phyloP scores from a whole-genome alignment of 92 coral and sea anemone species.

The Zoanthus sansibaricus region DNA sequence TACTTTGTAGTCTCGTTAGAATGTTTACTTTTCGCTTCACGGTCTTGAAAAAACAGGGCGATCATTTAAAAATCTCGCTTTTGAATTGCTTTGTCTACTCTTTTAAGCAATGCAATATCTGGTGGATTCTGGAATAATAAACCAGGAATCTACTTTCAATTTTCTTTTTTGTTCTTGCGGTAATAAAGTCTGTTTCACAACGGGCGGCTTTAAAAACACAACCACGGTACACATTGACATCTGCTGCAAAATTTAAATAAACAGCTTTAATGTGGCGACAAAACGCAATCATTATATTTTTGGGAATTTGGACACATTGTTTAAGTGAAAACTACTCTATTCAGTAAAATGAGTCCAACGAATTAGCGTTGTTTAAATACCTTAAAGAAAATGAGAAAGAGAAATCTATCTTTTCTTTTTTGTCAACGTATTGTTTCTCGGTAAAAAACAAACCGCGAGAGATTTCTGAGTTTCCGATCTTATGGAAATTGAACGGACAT shows the following conservation, averaged over 20 bases:
- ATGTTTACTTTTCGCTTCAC: constrained; percentile 29
- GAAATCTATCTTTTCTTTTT: not conserved
- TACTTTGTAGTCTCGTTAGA: constrained; percentile 28
- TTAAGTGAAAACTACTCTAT: constrained; percentile 17
- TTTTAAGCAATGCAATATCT: constrained; percentile 67
- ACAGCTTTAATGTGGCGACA: constrained; percentile 30
- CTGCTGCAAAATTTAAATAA: constrained; percentile 41
- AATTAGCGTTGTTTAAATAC: not conserved
- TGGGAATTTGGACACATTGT: constrained; percentile 7
- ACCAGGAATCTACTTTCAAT: constrained; percentile 50
- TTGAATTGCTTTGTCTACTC: constrained; percentile 52
- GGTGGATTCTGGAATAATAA: constrained; percentile 61
- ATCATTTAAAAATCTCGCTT: constrained; percentile 65
- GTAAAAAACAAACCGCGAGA: constrained; percentile 42
- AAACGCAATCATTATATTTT: constrained; percentile 19
- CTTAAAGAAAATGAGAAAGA: constrained; percentile 3
- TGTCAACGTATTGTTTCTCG: constrained; percentile 1
- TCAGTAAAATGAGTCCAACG: not conserved
- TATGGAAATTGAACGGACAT: constrained; percentile 39
- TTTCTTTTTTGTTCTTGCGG: constrained; percentile 47
- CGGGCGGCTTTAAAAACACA: constrained; percentile 40
- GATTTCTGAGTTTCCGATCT: constrained; percentile 34
- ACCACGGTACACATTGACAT: constrained; percentile 25
- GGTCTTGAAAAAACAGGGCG: constrained; percentile 40
- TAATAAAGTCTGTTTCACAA: constrained; percentile 35